Conservation (phyloP, 30 jellyfish, hydroid and myxozoan genomes). For the Aurelia aurita region DNA sequence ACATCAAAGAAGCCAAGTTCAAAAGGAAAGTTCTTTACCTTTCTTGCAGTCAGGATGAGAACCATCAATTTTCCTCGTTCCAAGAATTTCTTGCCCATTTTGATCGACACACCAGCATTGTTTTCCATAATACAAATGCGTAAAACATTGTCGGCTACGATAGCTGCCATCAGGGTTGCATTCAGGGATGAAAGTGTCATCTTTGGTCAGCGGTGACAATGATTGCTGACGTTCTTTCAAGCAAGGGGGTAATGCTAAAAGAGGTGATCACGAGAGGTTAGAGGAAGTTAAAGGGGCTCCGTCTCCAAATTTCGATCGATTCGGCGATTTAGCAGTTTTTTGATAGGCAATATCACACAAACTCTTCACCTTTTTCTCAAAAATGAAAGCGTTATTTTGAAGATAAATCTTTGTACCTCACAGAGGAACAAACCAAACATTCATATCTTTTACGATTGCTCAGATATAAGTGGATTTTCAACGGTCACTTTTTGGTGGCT, state of each 20-base stretch:
- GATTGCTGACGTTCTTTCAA: conserved; percentile 87
- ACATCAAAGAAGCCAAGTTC: no score
- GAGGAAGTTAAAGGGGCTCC: no score
- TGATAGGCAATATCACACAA: no score
- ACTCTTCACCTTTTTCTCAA: no score
- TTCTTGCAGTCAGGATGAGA: conserved; percentile 97
- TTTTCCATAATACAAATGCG: conserved; percentile 94
- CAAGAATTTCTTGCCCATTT: conserved; percentile 95
- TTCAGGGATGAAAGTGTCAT: conserved; percentile 91
- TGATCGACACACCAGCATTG: conserved; percentile 99
- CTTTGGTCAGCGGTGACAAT: conserved; percentile 78
- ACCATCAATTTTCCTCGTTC: conserved; percentile 97
- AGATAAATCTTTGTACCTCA: no score
- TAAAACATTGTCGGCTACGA: conserved; percentile 93
- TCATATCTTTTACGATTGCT: no score
- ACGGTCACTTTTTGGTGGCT: no score
- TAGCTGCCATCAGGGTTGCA: conserved; percentile 97
- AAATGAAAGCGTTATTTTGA: no score
- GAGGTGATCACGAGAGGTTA: neutral
- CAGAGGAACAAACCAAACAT: no score
- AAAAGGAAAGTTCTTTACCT: conserved; percentile 48
- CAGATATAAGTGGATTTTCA: no score
- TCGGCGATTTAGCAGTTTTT: no score
- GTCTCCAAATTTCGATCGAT: no score
- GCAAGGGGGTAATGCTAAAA: conserved; percentile 82